These are phyloP conservation scores for Planiliza haematocheilus DNA, from an alignment of 2,113 vertebrate genomes.

Conservation along the genomic window DNA sequence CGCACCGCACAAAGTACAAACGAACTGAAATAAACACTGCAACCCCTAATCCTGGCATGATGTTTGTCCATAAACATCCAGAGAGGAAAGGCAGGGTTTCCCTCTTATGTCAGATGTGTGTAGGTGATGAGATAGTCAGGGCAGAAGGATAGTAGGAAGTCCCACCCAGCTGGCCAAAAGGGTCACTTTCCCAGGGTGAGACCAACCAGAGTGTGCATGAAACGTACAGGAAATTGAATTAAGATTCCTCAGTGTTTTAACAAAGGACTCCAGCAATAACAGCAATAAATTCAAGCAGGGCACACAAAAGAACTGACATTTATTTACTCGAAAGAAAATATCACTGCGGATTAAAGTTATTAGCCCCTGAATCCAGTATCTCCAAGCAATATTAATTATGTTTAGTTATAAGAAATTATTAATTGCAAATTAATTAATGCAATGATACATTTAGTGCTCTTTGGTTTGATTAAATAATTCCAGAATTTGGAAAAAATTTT, in stretches of 20 bases:
- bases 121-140: slow-evolving; percentile 37
- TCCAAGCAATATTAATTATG: no score
- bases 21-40: slow-evolving; percentile 56
- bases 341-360: no score
- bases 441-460: no score
- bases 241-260: background rate
- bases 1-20: slow-evolving; percentile 45
- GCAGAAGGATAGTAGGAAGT: slow-evolving; percentile 60
- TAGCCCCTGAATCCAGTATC: no score
- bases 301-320: background rate
- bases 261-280: background rate
- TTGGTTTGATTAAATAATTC: no score
- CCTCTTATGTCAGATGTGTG: slow-evolving; percentile 40
- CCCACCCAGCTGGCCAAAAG: slow-evolving; percentile 38
- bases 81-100: slow-evolving; percentile 73
- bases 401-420: no score
- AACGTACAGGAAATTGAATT: slow-evolving; percentile 4
- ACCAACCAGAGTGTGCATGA: slow-evolving; percentile 29
- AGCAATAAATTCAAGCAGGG: rapidly evolving
- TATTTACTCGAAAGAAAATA: background rate
- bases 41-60: slow-evolving; percentile 48
- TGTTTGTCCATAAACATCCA: slow-evolving; percentile 49
- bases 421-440: no score
- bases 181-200: slow-evolving; percentile 66
- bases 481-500: no score